Evolutionary conservation across 2,888 invertebrate genomes (phyloP).

Genomic region (Chloroclystis v-ata): DNA sequence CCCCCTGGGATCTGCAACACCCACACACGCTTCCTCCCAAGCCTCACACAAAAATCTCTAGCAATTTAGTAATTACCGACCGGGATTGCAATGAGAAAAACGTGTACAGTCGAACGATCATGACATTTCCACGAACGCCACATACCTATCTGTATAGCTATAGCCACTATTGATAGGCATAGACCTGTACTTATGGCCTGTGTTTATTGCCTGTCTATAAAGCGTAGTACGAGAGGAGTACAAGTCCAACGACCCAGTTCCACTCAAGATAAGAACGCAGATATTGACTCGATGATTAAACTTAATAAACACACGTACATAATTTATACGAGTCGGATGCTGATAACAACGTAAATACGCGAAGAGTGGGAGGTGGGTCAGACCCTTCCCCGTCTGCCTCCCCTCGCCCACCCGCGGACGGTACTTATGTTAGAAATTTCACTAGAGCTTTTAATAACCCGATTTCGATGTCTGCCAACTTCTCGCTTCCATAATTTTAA

Average conservation of each 20-base stretch:
- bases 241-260: slow-evolving; percentile 58
- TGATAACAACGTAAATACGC: slow-evolving; percentile 27
- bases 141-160: background rate
- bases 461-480: slow-evolving; percentile 17
- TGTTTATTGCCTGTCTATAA: slow-evolving; percentile 19
- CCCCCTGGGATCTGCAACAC: background rate
- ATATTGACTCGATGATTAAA: slow-evolving; percentile 51
- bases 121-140: slow-evolving; percentile 14
- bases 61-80: slow-evolving; percentile 11
- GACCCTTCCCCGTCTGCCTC: slow-evolving; percentile 24
- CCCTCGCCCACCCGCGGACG: slow-evolving; percentile 17
- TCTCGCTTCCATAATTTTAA: slow-evolving; percentile 15
- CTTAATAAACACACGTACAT: slow-evolving; percentile 25
- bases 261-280: slow-evolving; percentile 42
- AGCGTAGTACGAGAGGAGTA: slow-evolving; percentile 32
- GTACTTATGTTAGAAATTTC: slow-evolving; percentile 22
- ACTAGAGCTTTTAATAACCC: slow-evolving; percentile 20
- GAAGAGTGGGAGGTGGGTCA: slow-evolving; percentile 25
- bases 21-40: slow-evolving; percentile 11
- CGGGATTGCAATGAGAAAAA: slow-evolving; percentile 15
- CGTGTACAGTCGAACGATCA: slow-evolving; percentile 12
- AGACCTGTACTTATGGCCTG: slow-evolving; percentile 4
- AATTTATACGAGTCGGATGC: slow-evolving; percentile 18
- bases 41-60: slow-evolving; percentile 11
- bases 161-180: too few relatives aligned